phyloP scores from a whole-genome alignment of 2,888 invertebrate species.

The Drosophila rubida region DNA sequence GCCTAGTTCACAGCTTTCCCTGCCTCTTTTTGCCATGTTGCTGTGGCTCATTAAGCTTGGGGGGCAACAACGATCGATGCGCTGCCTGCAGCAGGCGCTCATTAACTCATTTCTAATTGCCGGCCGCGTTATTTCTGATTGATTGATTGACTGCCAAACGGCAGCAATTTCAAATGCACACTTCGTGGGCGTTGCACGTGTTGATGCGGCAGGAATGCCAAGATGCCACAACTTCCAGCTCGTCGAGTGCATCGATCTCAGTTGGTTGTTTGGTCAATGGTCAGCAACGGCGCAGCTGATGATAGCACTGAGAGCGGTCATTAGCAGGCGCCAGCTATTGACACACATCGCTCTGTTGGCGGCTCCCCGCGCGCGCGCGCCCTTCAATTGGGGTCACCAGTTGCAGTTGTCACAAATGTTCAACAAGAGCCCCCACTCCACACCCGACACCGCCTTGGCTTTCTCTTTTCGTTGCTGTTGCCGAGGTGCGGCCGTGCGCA shows the following conservation, averaged over 20 bases:
- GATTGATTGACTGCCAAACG: constrained; percentile 1
- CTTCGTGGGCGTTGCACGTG: constrained; percentile 19
- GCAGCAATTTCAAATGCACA: constrained; percentile 36
- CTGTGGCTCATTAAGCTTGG: constrained; percentile 15
- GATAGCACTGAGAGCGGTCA: background rate
- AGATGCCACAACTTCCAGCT: no score
- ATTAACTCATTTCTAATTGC: constrained; percentile 28
- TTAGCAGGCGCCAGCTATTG: constrained; percentile 7
- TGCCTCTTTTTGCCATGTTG: background rate
- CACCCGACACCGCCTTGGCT: background rate
- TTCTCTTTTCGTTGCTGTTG: constrained; percentile 12
- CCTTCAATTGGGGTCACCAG: constrained; percentile 14
- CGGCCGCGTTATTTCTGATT: constrained; percentile 14
- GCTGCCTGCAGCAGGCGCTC: constrained; percentile 9
- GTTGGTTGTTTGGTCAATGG: no score
- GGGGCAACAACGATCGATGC: background rate
- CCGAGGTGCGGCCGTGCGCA: constrained; percentile 1
- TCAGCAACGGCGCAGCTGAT: no score
- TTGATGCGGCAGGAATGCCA: no score
- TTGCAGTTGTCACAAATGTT: constrained; percentile 18
- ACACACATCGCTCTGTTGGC: background rate
- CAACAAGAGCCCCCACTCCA: background rate
- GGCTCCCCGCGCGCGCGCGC: no score
- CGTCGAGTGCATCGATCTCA: no score
- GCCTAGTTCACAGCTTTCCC: constrained; percentile 9